Evolutionary conservation across 2,797 vertebrate species (phyloP), one percentile per base, ranked within the genome.

Genomic region (Hippopotamyrus pictus): DNA sequence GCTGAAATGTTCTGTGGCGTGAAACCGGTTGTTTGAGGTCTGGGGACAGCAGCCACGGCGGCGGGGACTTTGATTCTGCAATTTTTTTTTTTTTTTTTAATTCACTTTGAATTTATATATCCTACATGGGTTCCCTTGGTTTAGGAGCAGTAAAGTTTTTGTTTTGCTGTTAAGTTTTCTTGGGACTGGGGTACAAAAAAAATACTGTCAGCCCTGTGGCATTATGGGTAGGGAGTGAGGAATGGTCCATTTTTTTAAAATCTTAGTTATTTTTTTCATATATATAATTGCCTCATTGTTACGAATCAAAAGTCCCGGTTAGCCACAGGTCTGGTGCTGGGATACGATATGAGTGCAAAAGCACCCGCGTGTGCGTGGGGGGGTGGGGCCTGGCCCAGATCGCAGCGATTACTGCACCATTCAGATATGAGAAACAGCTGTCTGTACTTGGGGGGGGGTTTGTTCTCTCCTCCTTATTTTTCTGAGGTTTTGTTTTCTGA

Each of bases 361-460:
- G 29, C 33, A 6, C 33, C 69, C 69, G 22, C n/a, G 3, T 22
- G 59, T 0, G 5, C 0, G 59, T 3, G 59, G 86, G 88, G 89
- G 5, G 86, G 85, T 48, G 50, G 7, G 9, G 44, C 25, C 54
- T 22, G 41, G 84, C 87, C 44, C 88, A 90, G 90, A 86, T 79
- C 87, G 17, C 85, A 84, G 92, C 92, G 84, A 89, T 93, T 91
- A 92, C 91, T 89, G 76, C 89, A 90, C 84, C 51, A 33, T 51
- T 92, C 88, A 91, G 90, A 92, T 95, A 95, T 94, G 90, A 94
- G 94, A 95, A 95, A 88, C 94, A 96, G 94, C 94, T 96, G 94
- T 94, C 91, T 89, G 90, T 89, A 89, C 29, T 90, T 65, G 33
- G 54, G 62, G 59, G 5, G 29, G 29, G 46, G 50, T 88, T 88